These are phyloP conservation scores for Tylochromis polylepis DNA, from an alignment of 2,113 vertebrate species.

Conservation along the genomic window DNA sequence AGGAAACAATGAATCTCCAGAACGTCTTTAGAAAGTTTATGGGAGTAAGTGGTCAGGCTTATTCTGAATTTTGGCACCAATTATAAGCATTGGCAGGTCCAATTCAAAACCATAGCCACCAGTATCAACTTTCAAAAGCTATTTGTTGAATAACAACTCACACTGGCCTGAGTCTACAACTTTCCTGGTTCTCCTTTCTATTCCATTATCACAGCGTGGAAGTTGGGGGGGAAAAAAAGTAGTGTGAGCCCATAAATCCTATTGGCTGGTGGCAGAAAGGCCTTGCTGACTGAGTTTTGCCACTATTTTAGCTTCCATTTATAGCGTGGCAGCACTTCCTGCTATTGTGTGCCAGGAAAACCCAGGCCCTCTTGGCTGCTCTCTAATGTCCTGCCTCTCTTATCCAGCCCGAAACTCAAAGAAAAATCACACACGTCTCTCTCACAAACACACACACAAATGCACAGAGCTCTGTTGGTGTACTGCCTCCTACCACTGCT, in stretches of 20 bases:
- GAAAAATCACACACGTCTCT: not conserved
- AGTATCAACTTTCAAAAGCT: constrained; percentile 6
- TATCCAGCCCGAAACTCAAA: constrained; percentile 36
- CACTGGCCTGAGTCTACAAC: not conserved
- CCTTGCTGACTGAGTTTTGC: constrained; percentile 39
- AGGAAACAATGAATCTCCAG: not conserved
- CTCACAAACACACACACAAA: not conserved
- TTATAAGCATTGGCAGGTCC: not conserved
- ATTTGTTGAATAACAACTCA: not conserved
- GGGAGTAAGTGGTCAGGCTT: not conserved
- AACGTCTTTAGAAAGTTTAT: not conserved
- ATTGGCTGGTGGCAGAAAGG: constrained; percentile 25
- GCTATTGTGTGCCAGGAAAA: constrained; percentile 85
- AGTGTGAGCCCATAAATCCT: constrained; percentile 30
- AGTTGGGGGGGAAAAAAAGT: not conserved
- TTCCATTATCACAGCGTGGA: constrained; percentile 31
- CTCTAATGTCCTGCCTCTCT: constrained; percentile 48
- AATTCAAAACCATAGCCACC: not conserved
- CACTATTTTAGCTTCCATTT: constrained; percentile 66
- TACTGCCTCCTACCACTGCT: constrained; percentile 52
- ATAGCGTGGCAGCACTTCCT: constrained; percentile 80
- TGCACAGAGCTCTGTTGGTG: not conserved
- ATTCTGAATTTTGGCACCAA: not conserved
- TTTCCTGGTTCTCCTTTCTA: constrained; percentile 18
- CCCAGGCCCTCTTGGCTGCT: constrained; percentile 55